Evolutionary conservation across 2,113 vertebrate species (phyloP), one percentile per base, ranked within the genome.

Genomic region (Columbina picui): DNA sequence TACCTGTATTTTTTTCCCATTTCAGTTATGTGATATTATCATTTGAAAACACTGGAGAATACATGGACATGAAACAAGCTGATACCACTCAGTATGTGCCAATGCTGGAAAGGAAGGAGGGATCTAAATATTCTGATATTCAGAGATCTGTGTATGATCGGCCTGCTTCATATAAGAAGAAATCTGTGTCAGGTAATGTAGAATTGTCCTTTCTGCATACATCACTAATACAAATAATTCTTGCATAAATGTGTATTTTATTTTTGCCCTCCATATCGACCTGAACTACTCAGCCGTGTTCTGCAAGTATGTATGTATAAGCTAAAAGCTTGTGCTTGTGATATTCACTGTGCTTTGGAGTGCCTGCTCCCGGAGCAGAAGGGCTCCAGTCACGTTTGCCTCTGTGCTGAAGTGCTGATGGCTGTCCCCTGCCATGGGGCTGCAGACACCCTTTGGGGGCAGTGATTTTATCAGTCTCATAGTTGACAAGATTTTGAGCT

Each of bases 21-120:
- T 96, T 49, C 97, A 99, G 99, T 91, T 99, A 99, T 16, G 99
- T 99, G 93, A 99, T 99, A 97, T 93, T 99, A 84, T 99, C 99
- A 27, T 99, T 99, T 81, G 99, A 99, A 98, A 98, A 99, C 96
- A 99, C 99, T 86, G 99, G 98, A 12, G 99, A 99, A 95, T 99
- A 99, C 95, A 99, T 99, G 99, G 99, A 99, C 93, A 99, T 99
- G 99, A 99, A 99, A 97, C 99, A 99, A 95, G 99, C 98, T 6
- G 99, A 99, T 45, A 98, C 98, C 34, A 99, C 99, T 47, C 99
- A 99, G 93, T 99, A 99, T 2, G 99, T 99, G 47, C 99, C 99
- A 53, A 99, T 99, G 99, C 97, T 99, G 94, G 99, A 99, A 97
- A 99, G 99, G 95, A 99, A 98, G 88, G 98, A 99, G 30, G 93